Evolutionary conservation across 2,888 invertebrate genomes (phyloP).

Genomic region (Pandemis cinnamomeana): DNA sequence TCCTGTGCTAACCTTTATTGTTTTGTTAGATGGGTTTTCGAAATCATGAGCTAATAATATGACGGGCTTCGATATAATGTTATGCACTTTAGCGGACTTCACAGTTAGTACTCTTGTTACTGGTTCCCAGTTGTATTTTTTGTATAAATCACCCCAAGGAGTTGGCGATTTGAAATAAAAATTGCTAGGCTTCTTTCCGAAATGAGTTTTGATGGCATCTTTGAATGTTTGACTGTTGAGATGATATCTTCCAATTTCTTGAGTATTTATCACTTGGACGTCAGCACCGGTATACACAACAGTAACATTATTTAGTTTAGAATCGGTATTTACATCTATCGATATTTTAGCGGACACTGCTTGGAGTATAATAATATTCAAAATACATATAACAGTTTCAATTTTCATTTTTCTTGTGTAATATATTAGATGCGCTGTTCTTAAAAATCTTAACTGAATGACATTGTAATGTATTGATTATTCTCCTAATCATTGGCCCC

Average conservation of each 20-base stretch:
- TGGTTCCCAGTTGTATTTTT: conserved; percentile 66
- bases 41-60: conserved; percentile 65
- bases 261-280: conserved; percentile 52
- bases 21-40: conserved; percentile 62
- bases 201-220: conserved; percentile 57
- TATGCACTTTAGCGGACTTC: conserved; percentile 59
- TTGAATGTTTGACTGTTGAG: conserved; percentile 54
- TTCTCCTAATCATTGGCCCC: conserved; percentile 15
- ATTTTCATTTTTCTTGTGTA: conserved; percentile 1
- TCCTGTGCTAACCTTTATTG: conserved; percentile 71
- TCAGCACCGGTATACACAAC: conserved; percentile 60
- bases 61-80: conserved; percentile 51
- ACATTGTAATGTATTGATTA: neutral
- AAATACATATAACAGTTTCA: neutral
- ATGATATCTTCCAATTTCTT: conserved; percentile 61
- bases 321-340: conserved; percentile 54
- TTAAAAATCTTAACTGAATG: neutral
- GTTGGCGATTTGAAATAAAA: conserved; percentile 69
- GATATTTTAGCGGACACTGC: conserved; percentile 55
- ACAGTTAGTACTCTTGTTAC: conserved; percentile 57
- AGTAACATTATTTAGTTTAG: conserved; percentile 48
- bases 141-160: conserved; percentile 73
- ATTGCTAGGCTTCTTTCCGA: conserved; percentile 56
- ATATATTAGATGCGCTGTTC: neutral
- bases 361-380: conserved; percentile 1